Percentiles rank a stretch among this genome's conserved stretches.
phyloP scores from a whole-genome alignment of 2,113 vertebrate genomes.

The Pan paniscus region DNA sequence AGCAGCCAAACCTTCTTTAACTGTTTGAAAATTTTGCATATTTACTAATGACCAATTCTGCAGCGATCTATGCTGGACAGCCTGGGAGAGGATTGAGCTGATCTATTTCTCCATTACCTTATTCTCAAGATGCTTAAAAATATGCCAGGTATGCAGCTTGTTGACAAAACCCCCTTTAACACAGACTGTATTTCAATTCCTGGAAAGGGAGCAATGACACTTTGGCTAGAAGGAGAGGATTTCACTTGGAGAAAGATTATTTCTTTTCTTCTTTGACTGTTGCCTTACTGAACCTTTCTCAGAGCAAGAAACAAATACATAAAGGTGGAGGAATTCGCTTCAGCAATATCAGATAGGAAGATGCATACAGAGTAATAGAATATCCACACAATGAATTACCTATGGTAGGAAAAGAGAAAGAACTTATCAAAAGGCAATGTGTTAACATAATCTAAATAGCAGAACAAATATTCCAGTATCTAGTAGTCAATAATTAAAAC shows the following conservation, averaged over 20 bases:
- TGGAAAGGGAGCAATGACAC: background rate
- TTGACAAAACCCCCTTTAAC: background rate
- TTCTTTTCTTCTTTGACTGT: background rate
- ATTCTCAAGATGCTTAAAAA: background rate
- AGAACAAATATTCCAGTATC: background rate
- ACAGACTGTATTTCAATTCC: background rate
- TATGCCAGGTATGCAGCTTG: background rate
- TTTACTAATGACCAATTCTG: constrained; percentile 46
- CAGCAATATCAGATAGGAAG: background rate
- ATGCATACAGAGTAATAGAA: background rate
- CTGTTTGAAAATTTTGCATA: constrained; percentile 43
- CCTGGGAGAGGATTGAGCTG: background rate
- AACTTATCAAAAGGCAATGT: background rate
- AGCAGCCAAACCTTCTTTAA: constrained; percentile 7
- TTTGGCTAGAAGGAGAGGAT: background rate
- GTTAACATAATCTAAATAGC: background rate
- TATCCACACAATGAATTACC: background rate
- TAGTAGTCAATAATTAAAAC: background rate
- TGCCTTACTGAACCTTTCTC: background rate
- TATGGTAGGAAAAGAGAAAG: background rate
- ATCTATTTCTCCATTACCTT: background rate
- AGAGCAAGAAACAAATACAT: background rate
- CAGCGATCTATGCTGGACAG: background rate
- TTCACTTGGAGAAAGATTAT: background rate
- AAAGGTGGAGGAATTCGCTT: background rate